phyloP scores from a whole-genome alignment of 2,888 invertebrate species.

The Sussaba pulchella region DNA sequence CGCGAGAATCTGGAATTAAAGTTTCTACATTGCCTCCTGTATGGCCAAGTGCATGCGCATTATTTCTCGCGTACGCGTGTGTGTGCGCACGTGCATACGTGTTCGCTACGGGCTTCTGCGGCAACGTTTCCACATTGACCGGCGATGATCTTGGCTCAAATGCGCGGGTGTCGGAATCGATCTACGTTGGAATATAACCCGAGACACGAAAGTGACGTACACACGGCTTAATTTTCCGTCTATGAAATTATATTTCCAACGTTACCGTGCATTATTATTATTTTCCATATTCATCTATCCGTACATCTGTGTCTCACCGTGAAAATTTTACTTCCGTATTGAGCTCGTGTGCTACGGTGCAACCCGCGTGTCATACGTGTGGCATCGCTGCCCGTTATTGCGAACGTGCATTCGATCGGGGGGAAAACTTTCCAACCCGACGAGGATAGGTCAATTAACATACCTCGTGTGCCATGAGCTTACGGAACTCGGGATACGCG shows the following conservation, averaged over 20 bases:
- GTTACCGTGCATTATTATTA: not conserved
- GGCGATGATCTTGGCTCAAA: too few relatives aligned
- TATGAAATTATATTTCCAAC: constrained; percentile 28
- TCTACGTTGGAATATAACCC: constrained; percentile 1
- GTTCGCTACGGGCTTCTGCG: not conserved
- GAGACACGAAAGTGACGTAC: constrained; percentile 49
- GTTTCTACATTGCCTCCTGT: constrained; percentile 30
- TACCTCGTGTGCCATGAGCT: constrained; percentile 23
- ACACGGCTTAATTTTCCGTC: constrained; percentile 28
- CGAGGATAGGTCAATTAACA: constrained; percentile 58
- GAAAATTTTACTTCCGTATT: constrained; percentile 62
- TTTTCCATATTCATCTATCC: not conserved
- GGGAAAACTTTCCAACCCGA: constrained; percentile 52
- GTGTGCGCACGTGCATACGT: constrained; percentile 1
- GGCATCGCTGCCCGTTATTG: constrained; percentile 57
- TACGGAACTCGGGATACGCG: constrained; percentile 1
- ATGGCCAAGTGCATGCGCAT: too few relatives aligned
- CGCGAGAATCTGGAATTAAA: constrained; percentile 42
- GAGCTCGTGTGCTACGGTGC: constrained; percentile 46
- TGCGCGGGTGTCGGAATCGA: constrained; percentile 35
- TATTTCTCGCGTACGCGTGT: not conserved
- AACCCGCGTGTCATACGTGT: constrained; percentile 52
- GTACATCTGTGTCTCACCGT: constrained; percentile 12
- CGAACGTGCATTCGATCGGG: constrained; percentile 25
- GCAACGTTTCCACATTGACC: not conserved